These are phyloP conservation scores for Thinocorus orbignyianus DNA, from an alignment of 2,113 vertebrate genomes.

Conservation along the genomic window DNA sequence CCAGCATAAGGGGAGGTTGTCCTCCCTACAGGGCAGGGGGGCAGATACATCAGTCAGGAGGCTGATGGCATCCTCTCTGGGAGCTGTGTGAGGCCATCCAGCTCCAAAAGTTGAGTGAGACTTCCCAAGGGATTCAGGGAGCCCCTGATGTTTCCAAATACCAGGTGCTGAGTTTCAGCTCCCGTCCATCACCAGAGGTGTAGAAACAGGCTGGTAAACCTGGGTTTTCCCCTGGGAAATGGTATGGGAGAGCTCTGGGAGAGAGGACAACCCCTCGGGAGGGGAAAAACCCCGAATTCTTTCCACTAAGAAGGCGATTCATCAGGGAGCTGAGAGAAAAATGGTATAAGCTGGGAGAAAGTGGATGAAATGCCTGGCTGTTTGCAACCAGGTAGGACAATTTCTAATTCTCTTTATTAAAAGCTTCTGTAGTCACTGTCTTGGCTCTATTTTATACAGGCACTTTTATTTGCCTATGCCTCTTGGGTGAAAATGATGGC, in stretches of 20 bases:
- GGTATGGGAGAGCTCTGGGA: not conserved
- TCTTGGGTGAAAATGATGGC: not conserved
- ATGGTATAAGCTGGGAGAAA: not conserved
- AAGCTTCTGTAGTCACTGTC: not conserved
- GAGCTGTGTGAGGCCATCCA: rapidly evolving
- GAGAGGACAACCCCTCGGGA: not conserved
- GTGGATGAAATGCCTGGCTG: not conserved
- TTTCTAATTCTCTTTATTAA: not conserved
- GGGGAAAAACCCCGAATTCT: not conserved
- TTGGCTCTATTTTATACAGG: not conserved
- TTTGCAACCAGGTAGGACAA: not conserved
- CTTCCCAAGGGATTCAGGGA: not conserved
- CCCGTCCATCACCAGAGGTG: not conserved
- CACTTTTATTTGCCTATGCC: not conserved
- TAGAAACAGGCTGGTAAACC: not conserved
- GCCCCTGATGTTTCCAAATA: not conserved
- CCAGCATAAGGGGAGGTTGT: not conserved
- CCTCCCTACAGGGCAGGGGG: too few species aligned
- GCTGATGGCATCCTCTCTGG: not conserved
- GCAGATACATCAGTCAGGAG: rapidly evolving
- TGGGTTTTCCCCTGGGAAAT: not conserved
- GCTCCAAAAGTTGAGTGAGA: not conserved
- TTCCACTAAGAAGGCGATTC: not conserved
- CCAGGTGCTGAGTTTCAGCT: not conserved
- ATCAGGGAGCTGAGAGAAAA: not conserved